Evolutionary conservation across 2,888 invertebrate genomes (phyloP).

Genomic region (Cheilosia grossa): DNA sequence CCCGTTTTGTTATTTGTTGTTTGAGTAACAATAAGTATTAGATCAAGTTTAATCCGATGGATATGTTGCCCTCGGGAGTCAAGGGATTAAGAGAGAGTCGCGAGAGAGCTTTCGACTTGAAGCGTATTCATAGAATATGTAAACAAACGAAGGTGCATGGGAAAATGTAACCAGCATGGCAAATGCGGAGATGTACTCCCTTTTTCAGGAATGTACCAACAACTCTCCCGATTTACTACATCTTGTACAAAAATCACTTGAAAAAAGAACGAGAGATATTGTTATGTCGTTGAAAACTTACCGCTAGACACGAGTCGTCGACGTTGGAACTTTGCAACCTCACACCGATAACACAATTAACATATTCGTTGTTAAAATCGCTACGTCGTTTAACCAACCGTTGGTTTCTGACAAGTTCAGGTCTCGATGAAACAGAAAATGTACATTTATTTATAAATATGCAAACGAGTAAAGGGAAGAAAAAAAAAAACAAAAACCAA

Average conservation of each 20-base stretch:
- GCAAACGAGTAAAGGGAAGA: constrained; percentile 21
- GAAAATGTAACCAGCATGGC: background rate
- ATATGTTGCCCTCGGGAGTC: constrained; percentile 16
- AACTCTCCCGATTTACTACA: no score
- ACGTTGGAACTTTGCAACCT: constrained; percentile 1
- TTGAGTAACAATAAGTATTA: constrained; percentile 24
- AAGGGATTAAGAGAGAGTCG: constrained; percentile 1
- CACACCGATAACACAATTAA: constrained; percentile 19
- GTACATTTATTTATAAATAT: constrained; percentile 38
- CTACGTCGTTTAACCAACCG: constrained; percentile 8
- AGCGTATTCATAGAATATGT: constrained; percentile 45
- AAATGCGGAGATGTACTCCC: background rate
- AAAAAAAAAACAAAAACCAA: constrained; percentile 25
- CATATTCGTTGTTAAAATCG: constrained; percentile 7
- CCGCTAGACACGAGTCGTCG: constrained; percentile 23
- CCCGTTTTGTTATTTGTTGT: constrained; percentile 15
- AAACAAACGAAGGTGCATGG: constrained; percentile 59
- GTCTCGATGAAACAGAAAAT: background rate
- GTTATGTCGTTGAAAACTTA: constrained; percentile 24
- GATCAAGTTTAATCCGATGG: constrained; percentile 12
- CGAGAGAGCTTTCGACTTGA: constrained; percentile 47
- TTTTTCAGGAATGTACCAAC: no score
- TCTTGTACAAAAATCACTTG: background rate
- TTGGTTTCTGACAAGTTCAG: constrained; percentile 16
- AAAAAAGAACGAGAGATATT: background rate